Conservation (phyloP, 2,888 invertebrate species). For the Proisotoma minuta region DNA sequence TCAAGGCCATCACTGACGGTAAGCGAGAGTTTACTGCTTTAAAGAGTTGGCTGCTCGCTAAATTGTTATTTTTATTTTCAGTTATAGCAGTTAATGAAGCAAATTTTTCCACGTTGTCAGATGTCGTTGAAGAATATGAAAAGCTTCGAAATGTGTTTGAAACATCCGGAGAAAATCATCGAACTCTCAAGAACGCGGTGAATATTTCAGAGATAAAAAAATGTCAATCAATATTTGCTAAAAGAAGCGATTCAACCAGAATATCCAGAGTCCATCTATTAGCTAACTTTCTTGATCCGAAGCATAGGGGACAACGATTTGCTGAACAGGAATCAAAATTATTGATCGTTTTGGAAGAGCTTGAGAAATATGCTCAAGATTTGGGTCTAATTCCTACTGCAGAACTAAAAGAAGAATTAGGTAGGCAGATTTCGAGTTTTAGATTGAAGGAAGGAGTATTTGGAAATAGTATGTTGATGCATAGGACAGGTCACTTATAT, state of each 20-base stretch:
- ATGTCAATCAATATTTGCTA: neutral
- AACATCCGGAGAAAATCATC: neutral
- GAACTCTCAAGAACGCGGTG: neutral
- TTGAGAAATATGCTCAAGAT: neutral
- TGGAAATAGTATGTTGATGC: neutral
- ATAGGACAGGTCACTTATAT: neutral
- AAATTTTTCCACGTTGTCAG: neutral
- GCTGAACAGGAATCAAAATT: neutral
- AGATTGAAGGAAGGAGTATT: neutral
- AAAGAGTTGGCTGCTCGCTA: neutral
- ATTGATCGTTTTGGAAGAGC: neutral
- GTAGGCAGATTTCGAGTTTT: neutral
- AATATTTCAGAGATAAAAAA: neutral
- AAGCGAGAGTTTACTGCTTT: neutral
- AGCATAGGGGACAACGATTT: neutral
- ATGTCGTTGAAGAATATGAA: neutral
- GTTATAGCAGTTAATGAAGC: neutral
- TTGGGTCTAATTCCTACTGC: neutral
- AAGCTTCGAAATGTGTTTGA: neutral
- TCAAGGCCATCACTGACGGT: conserved; percentile 9
- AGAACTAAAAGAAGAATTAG: neutral
- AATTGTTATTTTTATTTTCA: neutral
- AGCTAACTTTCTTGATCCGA: conserved; percentile 8
- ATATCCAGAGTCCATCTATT: conserved; percentile 1
- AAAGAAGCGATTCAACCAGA: neutral